Conservation (phyloP, 2,113 vertebrate genomes). For the Herpetotheres cachinnans region DNA sequence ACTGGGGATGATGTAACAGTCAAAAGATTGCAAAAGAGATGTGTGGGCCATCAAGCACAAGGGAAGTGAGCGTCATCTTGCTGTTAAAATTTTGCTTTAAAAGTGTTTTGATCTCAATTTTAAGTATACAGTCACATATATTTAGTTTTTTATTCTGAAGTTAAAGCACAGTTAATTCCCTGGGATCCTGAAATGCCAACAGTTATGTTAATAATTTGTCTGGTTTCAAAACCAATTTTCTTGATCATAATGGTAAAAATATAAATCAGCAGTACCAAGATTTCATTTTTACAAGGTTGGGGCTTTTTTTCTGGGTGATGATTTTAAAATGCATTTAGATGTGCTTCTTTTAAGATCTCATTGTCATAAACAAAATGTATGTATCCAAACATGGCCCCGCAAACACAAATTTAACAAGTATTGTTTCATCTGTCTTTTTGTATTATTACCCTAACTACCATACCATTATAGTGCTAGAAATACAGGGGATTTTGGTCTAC, state of each 20-base stretch:
- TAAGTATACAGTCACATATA: fast-evolving
- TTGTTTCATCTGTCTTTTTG: neutral
- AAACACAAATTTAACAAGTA: neutral
- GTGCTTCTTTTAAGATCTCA: neutral
- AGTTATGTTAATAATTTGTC: neutral
- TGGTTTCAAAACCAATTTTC: neutral
- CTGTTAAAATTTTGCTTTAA: neutral
- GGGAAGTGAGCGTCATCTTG: neutral
- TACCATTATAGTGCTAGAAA: neutral
- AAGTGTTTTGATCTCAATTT: neutral
- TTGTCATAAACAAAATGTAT: neutral
- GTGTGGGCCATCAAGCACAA: neutral
- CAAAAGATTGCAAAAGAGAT: neutral
- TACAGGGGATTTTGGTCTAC: neutral
- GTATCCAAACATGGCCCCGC: neutral
- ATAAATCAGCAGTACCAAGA: neutral
- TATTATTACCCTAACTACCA: neutral
- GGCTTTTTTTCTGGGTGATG: neutral
- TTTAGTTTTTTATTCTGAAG: neutral
- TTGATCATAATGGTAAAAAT: neutral
- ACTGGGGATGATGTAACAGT: neutral
- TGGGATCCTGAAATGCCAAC: neutral
- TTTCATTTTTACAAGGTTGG: neutral
- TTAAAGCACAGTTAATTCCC: neutral
- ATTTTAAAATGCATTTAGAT: neutral